Base-by-base conservation (phyloP, 30 jellyfish, hydroid and myxozoan genomes). In the Morbakka virulenta region DNA sequence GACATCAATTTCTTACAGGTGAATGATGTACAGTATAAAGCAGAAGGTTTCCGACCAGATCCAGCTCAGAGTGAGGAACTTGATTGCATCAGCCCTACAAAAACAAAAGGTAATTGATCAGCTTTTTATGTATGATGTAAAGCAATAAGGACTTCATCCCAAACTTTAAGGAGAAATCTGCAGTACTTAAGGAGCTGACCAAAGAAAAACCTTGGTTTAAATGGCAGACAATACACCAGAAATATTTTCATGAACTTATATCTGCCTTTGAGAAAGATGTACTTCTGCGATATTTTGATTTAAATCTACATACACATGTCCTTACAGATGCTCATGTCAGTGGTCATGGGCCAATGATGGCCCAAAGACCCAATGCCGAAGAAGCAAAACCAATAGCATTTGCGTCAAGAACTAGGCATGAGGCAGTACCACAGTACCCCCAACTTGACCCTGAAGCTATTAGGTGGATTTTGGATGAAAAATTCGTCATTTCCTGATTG, bases 21-120 rank as follows among this genome's bases (percentile, higher is more conserved):
- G n/a, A n/a, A n/a, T n/a, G n/a, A n/a, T n/a, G n/a, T n/a, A n/a
- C n/a, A n/a, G n/a, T n/a, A n/a, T 51, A 25, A 78, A 48, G 28
- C 32, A 31, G 88, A 72, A 52, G 96, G 93, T 23, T 67, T 86
- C 28, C n/a, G 28, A 30, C 93, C 93, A 25, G 87, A 79, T 33
- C 93, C 96, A 67, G 73, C 69, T 22, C 78, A 77, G 53, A 74
- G 78, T 2, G 32, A 76, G 51, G 93, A 87, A 11, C 75, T 77
- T 0, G 32, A 52, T 2, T n/a, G n/a, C n/a, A n/a, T n/a, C n/a
- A n/a, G n/a, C n/a, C n/a, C n/a, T n/a, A n/a, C n/a, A n/a, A 20
- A 33, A 1, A 22, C 75, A 79, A 57, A 65, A 88, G 64, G 29
- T 92, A 68, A 36, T 61, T 86, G 24, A 41, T 72, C 2, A 67